A percentile compares a stretch with the other conserved stretches of the same genome.
Evolutionary conservation across 2,888 invertebrate species (phyloP).

Genomic region (Maniola hyperantus): DNA sequence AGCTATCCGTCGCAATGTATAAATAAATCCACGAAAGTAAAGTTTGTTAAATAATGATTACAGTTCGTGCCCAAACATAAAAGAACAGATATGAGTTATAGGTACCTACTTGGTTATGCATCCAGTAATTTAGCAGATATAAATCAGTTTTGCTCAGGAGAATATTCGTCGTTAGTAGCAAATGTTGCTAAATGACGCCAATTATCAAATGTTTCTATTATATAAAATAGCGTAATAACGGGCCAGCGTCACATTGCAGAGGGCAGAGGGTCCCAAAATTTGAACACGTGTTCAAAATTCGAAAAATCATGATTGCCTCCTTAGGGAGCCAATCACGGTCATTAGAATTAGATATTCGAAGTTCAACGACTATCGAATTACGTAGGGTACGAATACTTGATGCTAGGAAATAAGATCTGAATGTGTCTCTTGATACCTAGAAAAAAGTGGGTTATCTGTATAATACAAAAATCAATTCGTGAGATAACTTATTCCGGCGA

Average conservation of each 20-base stretch:
- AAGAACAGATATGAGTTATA: not conserved
- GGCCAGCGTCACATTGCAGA: slow-evolving; percentile 68
- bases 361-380: slow-evolving; percentile 74
- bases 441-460: not conserved
- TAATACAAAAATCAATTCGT: not conserved
- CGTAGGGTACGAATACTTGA: slow-evolving; percentile 57
- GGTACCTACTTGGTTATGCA: not conserved
- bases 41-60: no score
- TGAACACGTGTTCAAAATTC: slow-evolving; percentile 79
- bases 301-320: slow-evolving; percentile 80
- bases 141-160: not conserved
- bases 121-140: not conserved
- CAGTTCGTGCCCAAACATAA: no score
- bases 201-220: slow-evolving; percentile 38
- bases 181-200: slow-evolving; percentile 41
- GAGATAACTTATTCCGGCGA: no score
- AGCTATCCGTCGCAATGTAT: no score
- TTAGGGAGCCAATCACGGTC: slow-evolving; percentile 79
- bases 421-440: slow-evolving; percentile 7
- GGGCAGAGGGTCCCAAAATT: slow-evolving; percentile 69
- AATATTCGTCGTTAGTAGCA: slow-evolving; percentile 27
- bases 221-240: slow-evolving; percentile 47
- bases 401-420: slow-evolving; percentile 22
- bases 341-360: slow-evolving; percentile 80
- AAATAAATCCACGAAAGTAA: no score